phyloP scores from a whole-genome alignment of 2,113 vertebrate species.

The Dicrurus megarhynchus region DNA sequence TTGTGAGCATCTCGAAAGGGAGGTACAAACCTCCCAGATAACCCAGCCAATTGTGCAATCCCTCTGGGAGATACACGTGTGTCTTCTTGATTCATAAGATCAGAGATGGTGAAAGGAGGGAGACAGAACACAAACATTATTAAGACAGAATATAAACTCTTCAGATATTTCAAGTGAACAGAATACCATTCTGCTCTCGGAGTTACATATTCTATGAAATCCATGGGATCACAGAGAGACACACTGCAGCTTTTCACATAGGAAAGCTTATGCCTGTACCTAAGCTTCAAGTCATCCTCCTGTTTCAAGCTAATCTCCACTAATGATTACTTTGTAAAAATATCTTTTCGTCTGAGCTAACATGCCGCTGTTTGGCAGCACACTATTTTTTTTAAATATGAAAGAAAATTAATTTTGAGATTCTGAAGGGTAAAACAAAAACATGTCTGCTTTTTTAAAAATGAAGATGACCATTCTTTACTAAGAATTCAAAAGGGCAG shows the following conservation, averaged over 20 bases:
- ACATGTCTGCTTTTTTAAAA: not conserved
- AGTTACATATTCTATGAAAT: not conserved
- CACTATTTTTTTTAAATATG: not conserved
- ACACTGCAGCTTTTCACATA: not conserved
- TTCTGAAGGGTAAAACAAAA: not conserved
- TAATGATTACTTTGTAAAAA: not conserved
- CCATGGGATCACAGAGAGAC: not conserved
- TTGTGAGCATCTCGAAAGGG: not conserved
- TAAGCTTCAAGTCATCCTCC: not conserved
- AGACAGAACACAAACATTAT: not conserved
- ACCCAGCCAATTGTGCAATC: not conserved
- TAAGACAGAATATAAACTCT: not conserved
- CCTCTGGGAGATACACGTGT: not conserved
- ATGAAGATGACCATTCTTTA: not conserved
- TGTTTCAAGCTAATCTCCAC: not conserved
- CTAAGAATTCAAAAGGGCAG: not conserved
- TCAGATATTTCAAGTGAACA: not conserved
- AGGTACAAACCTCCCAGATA: not conserved
- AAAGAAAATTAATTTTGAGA: not conserved
- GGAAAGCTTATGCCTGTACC: not conserved
- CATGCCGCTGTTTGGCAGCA: fast-evolving
- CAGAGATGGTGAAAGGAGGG: not conserved
- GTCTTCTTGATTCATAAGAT: not conserved
- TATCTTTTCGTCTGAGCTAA: not conserved
- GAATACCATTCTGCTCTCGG: not conserved